A percentile compares a stretch with the other conserved stretches of the same genome.
Evolutionary conservation across 2,113 vertebrate species (phyloP).

Genomic region (Ginglymostoma cirratum): DNA sequence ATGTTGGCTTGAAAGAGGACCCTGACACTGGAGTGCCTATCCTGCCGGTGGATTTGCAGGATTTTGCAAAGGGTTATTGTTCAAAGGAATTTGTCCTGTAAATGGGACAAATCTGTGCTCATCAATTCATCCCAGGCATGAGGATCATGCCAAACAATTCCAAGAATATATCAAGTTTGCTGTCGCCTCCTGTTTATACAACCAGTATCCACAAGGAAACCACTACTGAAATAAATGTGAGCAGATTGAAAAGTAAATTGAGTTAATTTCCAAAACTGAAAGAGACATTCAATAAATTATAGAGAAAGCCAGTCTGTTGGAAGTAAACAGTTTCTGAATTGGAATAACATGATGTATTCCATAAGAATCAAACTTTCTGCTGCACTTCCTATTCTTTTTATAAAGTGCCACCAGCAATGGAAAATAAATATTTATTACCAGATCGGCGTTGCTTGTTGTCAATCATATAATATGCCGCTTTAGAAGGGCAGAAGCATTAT

Average conservation of each 20-base stretch:
- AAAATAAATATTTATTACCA: neutral
- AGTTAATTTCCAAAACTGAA: conserved; percentile 22
- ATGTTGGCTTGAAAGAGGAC: no score
- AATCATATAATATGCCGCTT: neutral
- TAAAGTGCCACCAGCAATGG: neutral
- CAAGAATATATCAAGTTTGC: neutral
- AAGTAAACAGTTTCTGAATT: neutral
- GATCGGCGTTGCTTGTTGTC: neutral
- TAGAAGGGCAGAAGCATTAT: neutral
- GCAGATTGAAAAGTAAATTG: neutral
- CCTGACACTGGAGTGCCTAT: no score
- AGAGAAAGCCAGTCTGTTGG: neutral
- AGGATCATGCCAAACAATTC: neutral
- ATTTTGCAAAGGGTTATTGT: neutral
- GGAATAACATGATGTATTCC: neutral
- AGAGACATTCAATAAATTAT: neutral
- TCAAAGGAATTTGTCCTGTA: neutral
- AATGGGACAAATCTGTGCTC: neutral
- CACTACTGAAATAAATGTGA: neutral
- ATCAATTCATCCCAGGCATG: neutral
- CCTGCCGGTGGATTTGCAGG: no score
- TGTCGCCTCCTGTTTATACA: neutral
- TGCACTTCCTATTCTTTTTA: neutral
- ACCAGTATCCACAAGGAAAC: neutral
- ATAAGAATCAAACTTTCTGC: neutral